Percentiles rank a stretch among this genome's conserved stretches.
Conservation (phyloP, 2,888 invertebrate genomes). For the Sesia bembeciformis region DNA sequence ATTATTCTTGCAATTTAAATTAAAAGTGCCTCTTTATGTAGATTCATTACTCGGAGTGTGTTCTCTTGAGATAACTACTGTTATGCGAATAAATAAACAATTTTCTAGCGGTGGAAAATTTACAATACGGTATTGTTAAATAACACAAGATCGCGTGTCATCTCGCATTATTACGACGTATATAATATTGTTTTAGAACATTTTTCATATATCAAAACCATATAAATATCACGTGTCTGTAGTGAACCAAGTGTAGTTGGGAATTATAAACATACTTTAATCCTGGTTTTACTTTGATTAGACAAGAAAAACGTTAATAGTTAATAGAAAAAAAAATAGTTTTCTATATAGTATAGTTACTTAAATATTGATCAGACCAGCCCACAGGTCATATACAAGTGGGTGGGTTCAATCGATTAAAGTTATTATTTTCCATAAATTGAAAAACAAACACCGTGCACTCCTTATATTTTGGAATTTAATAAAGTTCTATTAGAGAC, state of each 20-base stretch:
- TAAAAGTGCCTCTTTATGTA: constrained; percentile 10
- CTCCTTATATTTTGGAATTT: too few relatives aligned
- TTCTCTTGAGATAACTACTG: constrained; percentile 21
- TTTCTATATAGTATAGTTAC: too few relatives aligned
- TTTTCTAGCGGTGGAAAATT: constrained; percentile 55
- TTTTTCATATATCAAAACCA: background rate
- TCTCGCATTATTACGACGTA: constrained; percentile 18
- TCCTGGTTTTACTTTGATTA: background rate
- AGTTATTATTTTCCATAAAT: too few relatives aligned
- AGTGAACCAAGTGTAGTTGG: too few relatives aligned
- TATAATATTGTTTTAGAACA: background rate
- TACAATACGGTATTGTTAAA: constrained; percentile 36
- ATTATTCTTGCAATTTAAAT: background rate
- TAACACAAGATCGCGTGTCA: constrained; percentile 34
- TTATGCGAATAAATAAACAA: constrained; percentile 39
- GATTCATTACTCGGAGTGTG: constrained; percentile 6
- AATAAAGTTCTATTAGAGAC: too few relatives aligned
- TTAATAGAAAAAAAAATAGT: too few relatives aligned
- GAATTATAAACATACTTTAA: background rate
- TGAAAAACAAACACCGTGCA: too few relatives aligned
- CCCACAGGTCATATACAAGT: too few relatives aligned
- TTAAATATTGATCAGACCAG: too few relatives aligned
- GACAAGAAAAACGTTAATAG: background rate
- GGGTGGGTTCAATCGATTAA: too few relatives aligned
- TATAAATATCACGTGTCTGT: background rate